Conservation (phyloP, 2,113 vertebrate species). For the Pantherophis guttatus region DNA sequence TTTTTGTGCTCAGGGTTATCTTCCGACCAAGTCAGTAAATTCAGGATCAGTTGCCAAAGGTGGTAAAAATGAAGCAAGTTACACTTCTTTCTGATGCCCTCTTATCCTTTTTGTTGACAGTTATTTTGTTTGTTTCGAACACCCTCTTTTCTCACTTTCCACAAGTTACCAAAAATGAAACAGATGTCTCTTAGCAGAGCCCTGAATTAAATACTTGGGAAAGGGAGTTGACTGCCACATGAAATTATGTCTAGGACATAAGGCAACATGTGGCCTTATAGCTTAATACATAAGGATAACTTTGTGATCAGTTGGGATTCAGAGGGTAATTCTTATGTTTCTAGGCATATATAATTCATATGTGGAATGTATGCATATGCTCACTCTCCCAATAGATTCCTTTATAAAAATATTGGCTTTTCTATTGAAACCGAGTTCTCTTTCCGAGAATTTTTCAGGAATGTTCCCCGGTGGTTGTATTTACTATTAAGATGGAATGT, state of each 20-base stretch:
- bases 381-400: neutral
- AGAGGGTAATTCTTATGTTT: neutral
- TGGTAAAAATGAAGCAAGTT: neutral
- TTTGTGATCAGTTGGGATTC: neutral
- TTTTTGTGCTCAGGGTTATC: neutral
- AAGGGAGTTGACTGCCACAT: neutral
- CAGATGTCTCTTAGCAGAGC: neutral
- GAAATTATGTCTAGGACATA: neutral
- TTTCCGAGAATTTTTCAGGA: slow-evolving; percentile 10
- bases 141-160: neutral
- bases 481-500: slow-evolving; percentile 6
- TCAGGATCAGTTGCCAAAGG: neutral
- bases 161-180: neutral
- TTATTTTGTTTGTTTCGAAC: neutral
- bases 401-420: neutral
- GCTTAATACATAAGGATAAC: neutral
- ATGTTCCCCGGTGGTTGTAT: slow-evolving; percentile 8
- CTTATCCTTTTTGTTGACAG: neutral
- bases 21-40: neutral
- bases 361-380: neutral
- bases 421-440: neutral
- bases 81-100: neutral
- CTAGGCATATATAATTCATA: neutral
- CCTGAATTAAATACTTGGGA: neutral
- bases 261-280: neutral